Percentiles rank a stretch among this genome's conserved stretches.
phyloP scores from a whole-genome alignment of 2,888 invertebrate species.

The Micropterix aruncella region DNA sequence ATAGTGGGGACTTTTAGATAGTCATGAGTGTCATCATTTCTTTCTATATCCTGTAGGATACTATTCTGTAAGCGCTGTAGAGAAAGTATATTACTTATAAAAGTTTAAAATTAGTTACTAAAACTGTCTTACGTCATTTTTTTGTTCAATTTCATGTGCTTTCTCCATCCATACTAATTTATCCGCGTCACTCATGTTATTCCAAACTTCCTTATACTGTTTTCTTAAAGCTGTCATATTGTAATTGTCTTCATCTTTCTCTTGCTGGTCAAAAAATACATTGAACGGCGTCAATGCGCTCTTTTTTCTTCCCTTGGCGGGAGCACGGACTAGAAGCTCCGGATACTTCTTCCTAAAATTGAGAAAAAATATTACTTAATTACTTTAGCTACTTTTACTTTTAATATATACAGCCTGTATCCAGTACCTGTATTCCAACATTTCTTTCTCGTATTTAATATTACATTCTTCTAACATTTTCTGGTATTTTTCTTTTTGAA shows the following conservation, averaged over 20 bases:
- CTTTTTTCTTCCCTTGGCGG: neutral
- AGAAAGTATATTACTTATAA: too few species aligned
- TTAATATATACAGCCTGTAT: too few species aligned
- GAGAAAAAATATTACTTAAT: neutral
- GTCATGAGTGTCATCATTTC: too few species aligned
- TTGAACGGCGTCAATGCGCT: neutral
- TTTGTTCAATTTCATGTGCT: too few species aligned
- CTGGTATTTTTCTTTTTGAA: neutral
- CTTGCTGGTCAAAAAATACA: neutral
- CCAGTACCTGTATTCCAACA: neutral
- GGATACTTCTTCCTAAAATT: too few species aligned
- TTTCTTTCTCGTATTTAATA: neutral
- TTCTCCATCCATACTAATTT: neutral
- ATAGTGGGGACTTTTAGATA: too few species aligned
- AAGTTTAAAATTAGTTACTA: too few species aligned
- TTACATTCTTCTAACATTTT: neutral
- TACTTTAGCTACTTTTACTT: neutral
- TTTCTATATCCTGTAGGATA: too few species aligned
- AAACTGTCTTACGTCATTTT: too few species aligned
- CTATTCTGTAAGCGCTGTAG: too few species aligned
- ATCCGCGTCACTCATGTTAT: neutral
- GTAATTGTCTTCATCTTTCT: neutral
- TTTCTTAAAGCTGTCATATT: too few species aligned
- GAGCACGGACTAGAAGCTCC: too few species aligned
- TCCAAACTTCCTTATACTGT: neutral